Evolutionary conservation across 2,888 invertebrate genomes (phyloP).

Genomic region (Troides aeacus): DNA sequence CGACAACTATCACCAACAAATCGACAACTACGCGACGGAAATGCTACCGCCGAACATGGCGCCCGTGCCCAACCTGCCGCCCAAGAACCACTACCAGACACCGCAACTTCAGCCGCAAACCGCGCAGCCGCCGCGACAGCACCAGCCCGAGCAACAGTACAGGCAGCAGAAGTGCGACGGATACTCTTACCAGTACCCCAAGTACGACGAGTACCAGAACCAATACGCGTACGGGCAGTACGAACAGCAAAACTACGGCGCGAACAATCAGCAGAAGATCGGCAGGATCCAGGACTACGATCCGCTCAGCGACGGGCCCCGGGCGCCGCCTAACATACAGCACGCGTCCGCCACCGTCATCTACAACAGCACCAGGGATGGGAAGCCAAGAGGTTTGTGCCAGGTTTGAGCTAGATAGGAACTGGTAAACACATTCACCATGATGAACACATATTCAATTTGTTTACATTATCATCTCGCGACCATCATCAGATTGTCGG

Average conservation of each 20-base stretch:
- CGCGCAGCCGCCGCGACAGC: slow-evolving; percentile 36
- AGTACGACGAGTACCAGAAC: slow-evolving; percentile 36
- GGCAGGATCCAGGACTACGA: slow-evolving; percentile 91
- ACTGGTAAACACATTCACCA: slow-evolving; percentile 5
- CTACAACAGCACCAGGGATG: slow-evolving; percentile 82
- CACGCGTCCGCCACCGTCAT: slow-evolving; percentile 91
- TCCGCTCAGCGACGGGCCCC: slow-evolving; percentile 85
- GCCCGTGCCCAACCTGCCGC: slow-evolving; percentile 60
- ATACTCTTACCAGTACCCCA: slow-evolving; percentile 37
- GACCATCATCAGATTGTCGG: too few species aligned
- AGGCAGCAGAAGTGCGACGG: slow-evolving; percentile 40
- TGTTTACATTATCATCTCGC: too few species aligned
- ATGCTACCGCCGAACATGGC: slow-evolving; percentile 60
- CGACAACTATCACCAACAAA: slow-evolving; percentile 75
- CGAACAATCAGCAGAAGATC: slow-evolving; percentile 71
- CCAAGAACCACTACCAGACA: slow-evolving; percentile 65
- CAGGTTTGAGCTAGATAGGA: background rate
- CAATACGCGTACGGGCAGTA: slow-evolving; percentile 44
- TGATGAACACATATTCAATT: background rate
- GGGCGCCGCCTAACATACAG: slow-evolving; percentile 85
- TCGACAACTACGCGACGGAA: slow-evolving; percentile 72
- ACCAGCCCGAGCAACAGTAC: slow-evolving; percentile 36
- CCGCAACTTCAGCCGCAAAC: slow-evolving; percentile 39
- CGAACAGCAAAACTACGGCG: slow-evolving; percentile 48
- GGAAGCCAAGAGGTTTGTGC: slow-evolving; percentile 61